A percentile compares a stretch with the other conserved stretches of the same genome.
phyloP scores from a whole-genome alignment of 1,140 invertebrate genomes.

The Anastrepha ludens region DNA sequence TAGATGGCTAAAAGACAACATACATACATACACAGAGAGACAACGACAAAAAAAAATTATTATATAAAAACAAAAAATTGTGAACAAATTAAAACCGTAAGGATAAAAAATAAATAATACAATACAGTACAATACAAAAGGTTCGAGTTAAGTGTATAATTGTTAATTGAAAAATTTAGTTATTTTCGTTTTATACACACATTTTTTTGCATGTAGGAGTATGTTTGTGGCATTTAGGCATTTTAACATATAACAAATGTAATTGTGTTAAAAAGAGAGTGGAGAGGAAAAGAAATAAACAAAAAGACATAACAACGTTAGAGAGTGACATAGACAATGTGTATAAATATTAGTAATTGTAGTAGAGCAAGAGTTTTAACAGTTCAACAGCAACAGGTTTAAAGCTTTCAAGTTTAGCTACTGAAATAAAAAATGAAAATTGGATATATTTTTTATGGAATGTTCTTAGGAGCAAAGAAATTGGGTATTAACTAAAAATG shows the following conservation, averaged over 20 bases:
- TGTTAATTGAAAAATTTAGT: not conserved
- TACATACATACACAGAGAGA: constrained; percentile 47
- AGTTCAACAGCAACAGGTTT: constrained; percentile 1
- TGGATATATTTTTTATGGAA: no score
- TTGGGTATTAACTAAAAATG: no score
- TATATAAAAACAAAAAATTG: not conserved
- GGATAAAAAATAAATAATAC: not conserved
- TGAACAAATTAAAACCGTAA: not conserved
- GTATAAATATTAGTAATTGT: constrained; percentile 24
- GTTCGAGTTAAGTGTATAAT: no score
- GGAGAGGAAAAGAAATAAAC: constrained; percentile 56
- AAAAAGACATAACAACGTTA: constrained; percentile 62
- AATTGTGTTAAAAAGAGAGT: constrained; percentile 30
- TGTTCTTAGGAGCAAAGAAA: no score
- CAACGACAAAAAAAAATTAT: constrained; percentile 62
- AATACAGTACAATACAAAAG: not conserved
- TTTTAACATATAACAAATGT: not conserved
- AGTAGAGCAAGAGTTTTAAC: constrained; percentile 22
- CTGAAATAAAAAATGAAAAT: no score
- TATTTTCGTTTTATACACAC: not conserved
- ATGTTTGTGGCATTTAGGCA: not conserved
- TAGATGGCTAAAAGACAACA: constrained; percentile 54
- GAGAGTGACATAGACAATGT: constrained; percentile 59
- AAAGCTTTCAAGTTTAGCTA: not conserved
- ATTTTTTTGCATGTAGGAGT: not conserved